Base-by-base conservation (phyloP, 1,140 invertebrate genomes). In the Aradophagus sp. region DNA sequence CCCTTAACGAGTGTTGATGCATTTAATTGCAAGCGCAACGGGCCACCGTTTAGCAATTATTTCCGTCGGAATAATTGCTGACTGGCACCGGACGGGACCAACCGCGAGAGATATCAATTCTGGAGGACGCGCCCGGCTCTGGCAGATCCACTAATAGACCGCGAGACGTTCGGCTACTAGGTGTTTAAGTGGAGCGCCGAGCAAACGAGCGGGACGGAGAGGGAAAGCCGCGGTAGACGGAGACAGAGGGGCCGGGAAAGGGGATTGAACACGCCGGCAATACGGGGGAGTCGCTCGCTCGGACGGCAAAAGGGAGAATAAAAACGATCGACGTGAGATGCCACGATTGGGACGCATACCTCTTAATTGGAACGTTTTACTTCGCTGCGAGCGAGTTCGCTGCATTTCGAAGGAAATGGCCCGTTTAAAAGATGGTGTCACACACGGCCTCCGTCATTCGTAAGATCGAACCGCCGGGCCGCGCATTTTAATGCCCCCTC, bases 361-460 rank as follows among this genome's bases (percentile, higher is more conserved):
- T 84, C 83, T 84, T 84, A 84, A 84, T 84, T 84, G 83, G 83
- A 84, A 83, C 82, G 83, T 77, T 84, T 84, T 80, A 81, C 81
- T 76, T 63, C 29, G 74, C 71, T 56, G 76, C 80, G 79, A 84
- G 79, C 79, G 81, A 82, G 77, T 83, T 81, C 73, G 75, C 76
- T 80, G 77, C 77, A 80, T 83, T 84, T 84, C 81, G 77, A 75
- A 81, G 80, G 82, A 85, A 84, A 84, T 84, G 83, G 80, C 79
- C 82, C 79, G 82, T 82, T 83, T 82, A 81, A 80, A 81, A 80
- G 61, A 71, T 17, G 47, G 52, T 75, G 73, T 71, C 73, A 75
- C 63, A 70, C 58, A 53, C 31, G 55, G 39, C 45, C 59, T 65
- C 20, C 62, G 56, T 70, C 72, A 74, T 74, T 58, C 61, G 67